These are phyloP conservation scores for Syrphus vitripennis DNA, from an alignment of 2,888 invertebrate genomes.

Conservation along the genomic window DNA sequence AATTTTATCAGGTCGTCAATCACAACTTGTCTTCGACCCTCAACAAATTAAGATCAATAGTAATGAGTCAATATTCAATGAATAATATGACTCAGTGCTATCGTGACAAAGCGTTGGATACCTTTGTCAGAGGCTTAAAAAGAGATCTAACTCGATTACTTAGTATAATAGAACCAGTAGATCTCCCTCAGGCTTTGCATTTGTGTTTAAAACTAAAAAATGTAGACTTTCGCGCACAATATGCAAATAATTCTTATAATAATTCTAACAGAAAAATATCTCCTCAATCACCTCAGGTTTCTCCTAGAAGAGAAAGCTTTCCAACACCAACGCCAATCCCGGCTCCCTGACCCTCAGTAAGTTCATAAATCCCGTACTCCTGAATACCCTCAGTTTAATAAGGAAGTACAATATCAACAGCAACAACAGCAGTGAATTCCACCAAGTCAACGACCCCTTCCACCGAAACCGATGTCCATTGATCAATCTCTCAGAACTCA, in stretches of 20 bases:
- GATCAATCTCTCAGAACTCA: too few species aligned
- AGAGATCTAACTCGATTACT: not conserved
- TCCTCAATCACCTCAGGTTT: not conserved
- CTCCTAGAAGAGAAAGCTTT: too few species aligned
- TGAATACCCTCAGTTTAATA: constrained; percentile 12
- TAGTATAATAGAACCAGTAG: not conserved
- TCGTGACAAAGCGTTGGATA: not conserved
- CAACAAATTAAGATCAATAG: constrained; percentile 8
- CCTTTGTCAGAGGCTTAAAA: not conserved
- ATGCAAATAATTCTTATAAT: not conserved
- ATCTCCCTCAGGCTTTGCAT: not conserved
- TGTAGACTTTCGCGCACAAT: not conserved
- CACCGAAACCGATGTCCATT: not conserved
- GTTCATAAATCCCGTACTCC: constrained; percentile 39
- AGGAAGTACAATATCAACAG: not conserved
- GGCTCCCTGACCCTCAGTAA: too few species aligned
- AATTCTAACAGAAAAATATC: not conserved
- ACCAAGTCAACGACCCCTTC: not conserved
- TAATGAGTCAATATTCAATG: constrained; percentile 18
- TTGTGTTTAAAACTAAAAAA: not conserved
- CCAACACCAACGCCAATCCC: too few species aligned
- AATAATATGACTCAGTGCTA: too few species aligned
- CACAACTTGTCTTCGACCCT: not conserved
- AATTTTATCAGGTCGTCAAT: constrained; percentile 16
- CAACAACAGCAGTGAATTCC: not conserved